Base-by-base conservation (phyloP, 2,113 vertebrate species). In the Mionectes macconnelli region DNA sequence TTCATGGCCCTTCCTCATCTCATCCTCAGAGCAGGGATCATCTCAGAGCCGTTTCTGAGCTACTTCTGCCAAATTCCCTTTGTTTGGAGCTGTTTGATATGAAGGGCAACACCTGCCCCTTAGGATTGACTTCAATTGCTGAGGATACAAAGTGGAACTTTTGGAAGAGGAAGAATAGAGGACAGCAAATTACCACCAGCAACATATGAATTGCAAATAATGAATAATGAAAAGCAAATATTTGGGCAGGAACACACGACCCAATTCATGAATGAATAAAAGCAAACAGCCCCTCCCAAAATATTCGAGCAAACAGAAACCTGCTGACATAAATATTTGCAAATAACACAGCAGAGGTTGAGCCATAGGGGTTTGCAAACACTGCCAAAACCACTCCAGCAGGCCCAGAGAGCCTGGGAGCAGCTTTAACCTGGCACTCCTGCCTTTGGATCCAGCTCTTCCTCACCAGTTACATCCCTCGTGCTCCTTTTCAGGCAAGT, bases 201-300 rank as follows among this genome's bases (percentile, higher is more conserved):
- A 66, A 63, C 68, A 33, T 9, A 82, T 18, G 80, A 83, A 84
- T 62, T 77, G 76, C 80, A 93, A 93, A 92, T 73, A 86, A 44
- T 14, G 59, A 53, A 50, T 93, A 80, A 94, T 39, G 72, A 80
- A 93, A 73, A 88, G 39, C 75, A 93, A 95, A 95, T 84, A 88
- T 86, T 92, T 82, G 55, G 44, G 25, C 49, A 44, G 74, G 63
- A 88, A 47, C 69, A 50, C 25, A 20, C 15, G 1, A 53, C 87
- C 45, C 63, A 47, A 1, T 78, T 93, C 28, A 45, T 87, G 83
- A 90, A 74, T 33, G 59, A 76, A 62, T 74, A 27, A 90, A 83
- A 77, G 63, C 55, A 80, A 96, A 76, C 45, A 52, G 45, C 40
- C 82, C 62, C 75, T 94, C 90, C 83, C 69, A 37, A 94, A 91